These are phyloP conservation scores for Atethmia centrago DNA, from an alignment of 2,888 invertebrate genomes.

Conservation along the genomic window DNA sequence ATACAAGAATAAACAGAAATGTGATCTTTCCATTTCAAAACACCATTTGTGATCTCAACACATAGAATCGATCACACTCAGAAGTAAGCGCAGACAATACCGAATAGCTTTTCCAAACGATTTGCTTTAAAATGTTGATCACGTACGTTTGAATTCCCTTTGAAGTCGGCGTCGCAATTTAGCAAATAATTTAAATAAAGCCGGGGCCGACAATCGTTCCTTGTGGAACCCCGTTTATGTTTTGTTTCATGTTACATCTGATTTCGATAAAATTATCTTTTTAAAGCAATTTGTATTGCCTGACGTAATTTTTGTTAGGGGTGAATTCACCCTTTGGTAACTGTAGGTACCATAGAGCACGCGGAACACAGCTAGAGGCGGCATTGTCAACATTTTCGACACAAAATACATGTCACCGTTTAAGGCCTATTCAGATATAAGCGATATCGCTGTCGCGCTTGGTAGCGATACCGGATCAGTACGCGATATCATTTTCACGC, in stretches of 20 bases:
- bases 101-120: slow-evolving; percentile 72
- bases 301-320: slow-evolving; percentile 36
- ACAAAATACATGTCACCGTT: background rate
- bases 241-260: slow-evolving; percentile 55
- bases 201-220: slow-evolving; percentile 55
- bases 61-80: slow-evolving; percentile 59
- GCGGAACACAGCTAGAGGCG: too few species aligned
- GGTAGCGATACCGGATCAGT: too few species aligned
- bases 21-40: slow-evolving; percentile 55
- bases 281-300: slow-evolving; percentile 39
- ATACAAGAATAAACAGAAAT: slow-evolving; percentile 43
- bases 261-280: slow-evolving; percentile 52
- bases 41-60: slow-evolving; percentile 56
- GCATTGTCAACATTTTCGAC: too few species aligned
- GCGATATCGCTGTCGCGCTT: too few species aligned
- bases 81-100: slow-evolving; percentile 66
- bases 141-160: slow-evolving; percentile 74
- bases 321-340: slow-evolving; percentile 15
- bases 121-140: slow-evolving; percentile 76
- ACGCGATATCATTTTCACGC: too few species aligned
- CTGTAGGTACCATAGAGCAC: background rate
- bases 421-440: too few species aligned
- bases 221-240: slow-evolving; percentile 55
- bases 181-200: slow-evolving; percentile 77
- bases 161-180: slow-evolving; percentile 76